phyloP scores from a whole-genome alignment of 2,113 vertebrate genomes.

The Cinclus cinclus region DNA sequence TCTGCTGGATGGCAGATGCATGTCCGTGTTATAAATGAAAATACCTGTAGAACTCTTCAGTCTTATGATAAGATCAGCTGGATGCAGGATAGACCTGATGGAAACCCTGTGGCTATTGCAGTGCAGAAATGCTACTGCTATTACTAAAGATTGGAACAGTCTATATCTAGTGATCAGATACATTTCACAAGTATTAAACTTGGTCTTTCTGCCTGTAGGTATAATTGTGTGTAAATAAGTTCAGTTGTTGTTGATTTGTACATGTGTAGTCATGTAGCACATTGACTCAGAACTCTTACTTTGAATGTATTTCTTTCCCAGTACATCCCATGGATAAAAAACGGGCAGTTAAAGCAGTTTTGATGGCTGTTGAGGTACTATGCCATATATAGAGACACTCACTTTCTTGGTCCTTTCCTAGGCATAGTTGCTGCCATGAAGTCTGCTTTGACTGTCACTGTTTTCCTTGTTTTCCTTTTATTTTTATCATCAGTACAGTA shows the following conservation, averaged over 20 bases:
- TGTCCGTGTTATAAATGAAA: not conserved
- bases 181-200: slow-evolving; percentile 37
- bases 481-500: not conserved
- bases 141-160: not conserved
- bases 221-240: slow-evolving; percentile 8
- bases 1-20: not conserved
- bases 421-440: not conserved
- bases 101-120: not conserved
- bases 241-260: not conserved
- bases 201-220: not conserved
- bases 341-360: not conserved
- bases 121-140: not conserved
- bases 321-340: not conserved
- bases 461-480: not conserved
- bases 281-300: not conserved
- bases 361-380: not conserved
- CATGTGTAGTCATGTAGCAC: not conserved
- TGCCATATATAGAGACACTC: not conserved
- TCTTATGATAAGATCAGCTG: not conserved
- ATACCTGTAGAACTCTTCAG: not conserved
- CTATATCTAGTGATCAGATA: not conserved
- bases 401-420: not conserved
- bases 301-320: slow-evolving; percentile 37
- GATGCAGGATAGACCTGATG: not conserved
- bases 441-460: not conserved